Evolutionary conservation across 2,888 invertebrate species (phyloP).

Genomic region (Lochmaea capreae): DNA sequence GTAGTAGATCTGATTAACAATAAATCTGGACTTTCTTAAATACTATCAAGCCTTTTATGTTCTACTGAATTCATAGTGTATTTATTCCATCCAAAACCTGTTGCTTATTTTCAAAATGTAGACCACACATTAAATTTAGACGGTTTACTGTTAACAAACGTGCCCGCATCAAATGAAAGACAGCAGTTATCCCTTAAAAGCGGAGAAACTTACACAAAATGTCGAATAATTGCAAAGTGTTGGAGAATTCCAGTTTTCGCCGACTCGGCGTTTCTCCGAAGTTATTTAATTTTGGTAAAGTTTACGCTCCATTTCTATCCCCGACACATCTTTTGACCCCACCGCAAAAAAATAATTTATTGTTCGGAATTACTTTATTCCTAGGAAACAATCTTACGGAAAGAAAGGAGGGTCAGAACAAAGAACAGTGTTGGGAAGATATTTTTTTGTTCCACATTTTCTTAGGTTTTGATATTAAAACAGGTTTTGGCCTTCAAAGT

Average conservation of each 20-base stretch:
- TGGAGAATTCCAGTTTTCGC: slow-evolving; percentile 14
- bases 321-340: slow-evolving; percentile 16
- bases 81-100: not conserved
- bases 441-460: not conserved
- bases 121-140: not conserved
- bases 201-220: slow-evolving; percentile 1
- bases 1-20: too few relatives aligned
- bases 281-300: slow-evolving; percentile 27
- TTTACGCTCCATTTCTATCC: slow-evolving; percentile 25
- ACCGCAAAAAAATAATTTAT: slow-evolving; percentile 11
- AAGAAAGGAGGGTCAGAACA: not conserved
- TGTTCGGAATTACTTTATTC: not conserved
- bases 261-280: slow-evolving; percentile 17
- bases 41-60: too few relatives aligned
- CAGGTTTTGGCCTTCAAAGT: too few relatives aligned
- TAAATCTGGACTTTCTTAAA: not conserved
- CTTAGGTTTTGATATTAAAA: not conserved
- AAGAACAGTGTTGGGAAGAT: not conserved
- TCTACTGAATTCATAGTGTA: too few relatives aligned
- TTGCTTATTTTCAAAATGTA: not conserved
- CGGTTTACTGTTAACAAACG: slow-evolving; percentile 1
- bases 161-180: slow-evolving; percentile 8
- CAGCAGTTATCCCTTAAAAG: slow-evolving; percentile 14
- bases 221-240: slow-evolving; percentile 1
- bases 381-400: not conserved